Evolutionary conservation across 2,113 vertebrate genomes (phyloP).

Genomic region (Acinonyx jubatus): DNA sequence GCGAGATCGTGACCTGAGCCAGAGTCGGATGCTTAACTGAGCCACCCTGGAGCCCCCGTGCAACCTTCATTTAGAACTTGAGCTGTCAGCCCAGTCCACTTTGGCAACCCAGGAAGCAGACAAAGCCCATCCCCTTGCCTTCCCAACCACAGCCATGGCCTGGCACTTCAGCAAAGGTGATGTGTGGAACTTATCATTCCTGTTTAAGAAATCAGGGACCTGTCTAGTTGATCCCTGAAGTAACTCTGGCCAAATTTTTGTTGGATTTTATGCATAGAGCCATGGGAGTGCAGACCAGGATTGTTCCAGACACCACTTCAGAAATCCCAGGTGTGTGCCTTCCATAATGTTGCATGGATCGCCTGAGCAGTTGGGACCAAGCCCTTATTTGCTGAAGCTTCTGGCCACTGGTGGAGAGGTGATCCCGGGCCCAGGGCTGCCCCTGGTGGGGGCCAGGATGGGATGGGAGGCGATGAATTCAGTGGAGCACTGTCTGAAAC

Average conservation of each 20-base stretch:
- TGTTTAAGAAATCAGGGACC: slow-evolving; percentile 15
- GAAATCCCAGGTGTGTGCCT: slow-evolving; percentile 34
- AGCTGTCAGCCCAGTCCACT: neutral
- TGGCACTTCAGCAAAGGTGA: neutral
- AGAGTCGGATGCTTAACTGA: no score
- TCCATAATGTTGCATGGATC: neutral
- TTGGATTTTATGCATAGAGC: slow-evolving; percentile 30
- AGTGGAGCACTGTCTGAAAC: slow-evolving; percentile 25
- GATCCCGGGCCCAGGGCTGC: neutral
- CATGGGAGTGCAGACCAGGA: neutral
- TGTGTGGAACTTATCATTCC: neutral
- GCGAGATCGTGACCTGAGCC: no score
- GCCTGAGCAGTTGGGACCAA: neutral
- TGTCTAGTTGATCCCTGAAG: slow-evolving; percentile 13
- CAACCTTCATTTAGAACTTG: neutral
- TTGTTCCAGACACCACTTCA: neutral
- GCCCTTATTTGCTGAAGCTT: neutral
- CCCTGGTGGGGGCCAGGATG: neutral
- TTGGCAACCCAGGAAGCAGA: neutral
- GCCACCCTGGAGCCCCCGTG: no score
- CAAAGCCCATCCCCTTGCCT: neutral
- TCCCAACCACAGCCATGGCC: neutral
- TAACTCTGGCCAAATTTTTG: slow-evolving; percentile 6
- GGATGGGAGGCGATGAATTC: slow-evolving; percentile 40
- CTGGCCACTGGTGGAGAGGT: neutral